Evolutionary conservation across 2,888 invertebrate species (phyloP).

Genomic region (Bembecia ichneumoniformis): DNA sequence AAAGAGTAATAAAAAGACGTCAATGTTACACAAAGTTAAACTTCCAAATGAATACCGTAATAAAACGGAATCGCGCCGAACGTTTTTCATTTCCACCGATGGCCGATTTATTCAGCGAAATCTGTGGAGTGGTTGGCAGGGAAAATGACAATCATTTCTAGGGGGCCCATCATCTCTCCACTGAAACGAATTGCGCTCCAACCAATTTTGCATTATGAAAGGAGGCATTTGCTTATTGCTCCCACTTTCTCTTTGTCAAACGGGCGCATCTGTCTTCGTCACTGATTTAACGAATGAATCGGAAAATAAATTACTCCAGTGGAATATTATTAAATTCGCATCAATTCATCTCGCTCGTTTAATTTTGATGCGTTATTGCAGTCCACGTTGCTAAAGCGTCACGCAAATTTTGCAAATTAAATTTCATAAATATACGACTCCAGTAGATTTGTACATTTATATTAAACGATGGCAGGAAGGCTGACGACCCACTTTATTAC

Average conservation of each 20-base stretch:
- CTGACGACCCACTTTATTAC: no score
- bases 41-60: constrained; percentile 6
- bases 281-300: constrained; percentile 36
- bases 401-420: no score
- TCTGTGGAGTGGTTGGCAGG: constrained; percentile 11
- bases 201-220: constrained; percentile 64
- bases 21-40: neutral
- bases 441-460: no score
- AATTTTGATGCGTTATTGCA: no score
- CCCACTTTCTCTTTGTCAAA: constrained; percentile 49
- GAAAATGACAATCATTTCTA: constrained; percentile 39
- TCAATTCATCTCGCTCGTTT: neutral
- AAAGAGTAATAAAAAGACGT: neutral
- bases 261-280: constrained; percentile 44
- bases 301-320: constrained; percentile 23
- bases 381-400: no score
- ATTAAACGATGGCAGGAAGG: no score
- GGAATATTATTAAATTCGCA: constrained; percentile 1
- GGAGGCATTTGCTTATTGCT: constrained; percentile 63
- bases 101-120: constrained; percentile 24
- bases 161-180: constrained; percentile 33
- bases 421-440: no score
- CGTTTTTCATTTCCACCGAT: constrained; percentile 15
- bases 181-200: constrained; percentile 47
- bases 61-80: constrained; percentile 12